Base-by-base conservation (phyloP, 2,888 invertebrate species). In the Aplocera efformata region DNA sequence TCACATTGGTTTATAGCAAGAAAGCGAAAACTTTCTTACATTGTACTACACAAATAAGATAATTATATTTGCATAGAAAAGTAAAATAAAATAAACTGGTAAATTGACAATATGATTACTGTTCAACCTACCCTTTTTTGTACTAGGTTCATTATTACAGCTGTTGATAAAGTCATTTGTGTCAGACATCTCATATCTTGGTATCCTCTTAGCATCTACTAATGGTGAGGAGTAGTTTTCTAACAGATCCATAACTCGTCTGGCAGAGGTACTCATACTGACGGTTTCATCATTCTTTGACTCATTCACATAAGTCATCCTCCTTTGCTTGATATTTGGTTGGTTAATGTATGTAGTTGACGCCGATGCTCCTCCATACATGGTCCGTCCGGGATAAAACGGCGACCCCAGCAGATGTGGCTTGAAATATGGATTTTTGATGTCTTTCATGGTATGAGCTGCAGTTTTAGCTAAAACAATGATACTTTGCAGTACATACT, bases 181-280 rank as follows among this genome's bases (percentile, higher is more conserved):
- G n/a, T n/a, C n/a, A n/a, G n/a, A n/a, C n/a, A n/a, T n/a, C 6
- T 45, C 40, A 27, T 45, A 40, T 45, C 36, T 40, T 2, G 94
- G 94, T 71, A 96, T 94, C 64, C 93, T 93, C 63, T 92, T 93
- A 1, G 94, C 95, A 72, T 96, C 96, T 28, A 88, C 88, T 33
- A 96, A 78, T 0, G 96, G 95, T 1, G 96, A 94, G 0, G 95
- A 93, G 78, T 94, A 95, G 58, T 93, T 92, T 68, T 96, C 95
- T 38, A 97, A 81, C 3, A 95, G 90, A 59, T 94, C 93, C 60
- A 97, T 80, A 50, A 97, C 94, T 49, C 93, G 90, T 58, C 92
- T 91, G 0, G 96, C 93, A 3, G 96, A 94, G 50, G 91, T 90
- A 64, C 94, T 94, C 72, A 94, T 89, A 7, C 57, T 58, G 23